These are phyloP conservation scores for Gila orcuttii DNA, from an alignment of 2,113 vertebrate genomes.

Conservation along the genomic window DNA sequence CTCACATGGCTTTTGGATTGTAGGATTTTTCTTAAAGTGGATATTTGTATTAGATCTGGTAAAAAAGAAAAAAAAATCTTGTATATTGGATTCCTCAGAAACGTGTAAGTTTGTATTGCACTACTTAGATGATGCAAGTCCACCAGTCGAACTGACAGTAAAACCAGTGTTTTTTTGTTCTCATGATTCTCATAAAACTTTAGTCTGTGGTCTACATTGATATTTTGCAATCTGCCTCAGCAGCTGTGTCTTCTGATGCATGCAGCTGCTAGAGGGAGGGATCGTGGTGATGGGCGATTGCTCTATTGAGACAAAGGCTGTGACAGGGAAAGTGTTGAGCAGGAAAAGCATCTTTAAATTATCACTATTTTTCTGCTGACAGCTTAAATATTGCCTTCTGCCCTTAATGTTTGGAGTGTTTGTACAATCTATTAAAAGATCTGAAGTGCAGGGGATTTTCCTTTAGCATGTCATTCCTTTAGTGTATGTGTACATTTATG, in stretches of 20 bases:
- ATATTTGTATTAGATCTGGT: too few species aligned
- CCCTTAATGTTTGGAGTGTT: neutral
- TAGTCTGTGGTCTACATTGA: neutral
- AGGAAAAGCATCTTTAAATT: constrained; percentile 11
- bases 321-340: constrained; percentile 51
- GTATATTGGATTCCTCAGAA: neutral
- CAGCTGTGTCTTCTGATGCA: constrained; percentile 37
- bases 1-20: neutral
- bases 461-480: neutral
- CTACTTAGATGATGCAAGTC: neutral
- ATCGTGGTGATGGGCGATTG: constrained; percentile 13
- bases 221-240: constrained; percentile 1
- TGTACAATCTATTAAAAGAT: neutral
- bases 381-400: constrained; percentile 15
- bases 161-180: neutral
- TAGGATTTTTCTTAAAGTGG: neutral
- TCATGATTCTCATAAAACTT: neutral
- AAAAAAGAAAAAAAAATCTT: neutral
- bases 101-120: neutral
- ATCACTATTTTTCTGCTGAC: constrained; percentile 29
- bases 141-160: neutral
- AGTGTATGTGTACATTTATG: neutral
- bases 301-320: constrained; percentile 24
- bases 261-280: neutral
- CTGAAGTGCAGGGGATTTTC: neutral